These are phyloP conservation scores for Peromyscus aztecus DNA, from an alignment of 2,797 vertebrate species.

Conservation along the genomic window DNA sequence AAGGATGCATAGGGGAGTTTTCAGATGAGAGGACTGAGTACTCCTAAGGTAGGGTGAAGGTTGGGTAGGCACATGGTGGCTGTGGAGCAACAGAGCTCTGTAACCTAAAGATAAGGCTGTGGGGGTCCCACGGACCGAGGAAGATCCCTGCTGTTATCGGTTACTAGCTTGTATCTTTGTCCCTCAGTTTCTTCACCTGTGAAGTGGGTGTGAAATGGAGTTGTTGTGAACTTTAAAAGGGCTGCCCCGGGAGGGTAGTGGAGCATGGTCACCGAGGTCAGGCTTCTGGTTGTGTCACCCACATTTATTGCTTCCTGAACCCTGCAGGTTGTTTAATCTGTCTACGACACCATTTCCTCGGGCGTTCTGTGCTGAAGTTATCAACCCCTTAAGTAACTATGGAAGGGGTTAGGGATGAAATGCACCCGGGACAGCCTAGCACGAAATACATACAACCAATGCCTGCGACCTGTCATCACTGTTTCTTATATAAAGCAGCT, in stretches of 20 bases:
- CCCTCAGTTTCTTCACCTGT: not conserved
- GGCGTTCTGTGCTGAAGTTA: not conserved
- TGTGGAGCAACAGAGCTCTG: not conserved
- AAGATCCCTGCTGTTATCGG: not conserved
- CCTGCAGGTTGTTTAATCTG: not conserved
- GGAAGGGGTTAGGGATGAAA: not conserved
- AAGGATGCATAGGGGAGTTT: constrained; percentile 6
- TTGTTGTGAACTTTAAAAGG: not conserved
- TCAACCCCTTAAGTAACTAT: not conserved
- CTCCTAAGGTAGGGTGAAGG: not conserved
- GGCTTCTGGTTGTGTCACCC: not conserved
- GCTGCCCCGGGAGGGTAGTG: not conserved
- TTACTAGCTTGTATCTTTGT: not conserved
- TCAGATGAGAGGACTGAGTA: not conserved
- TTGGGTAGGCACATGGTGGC: not conserved
- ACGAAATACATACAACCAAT: not conserved
- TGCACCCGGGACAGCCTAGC: not conserved
- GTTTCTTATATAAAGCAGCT: constrained; percentile 55
- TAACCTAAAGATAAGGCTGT: not conserved
- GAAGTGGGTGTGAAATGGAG: not conserved
- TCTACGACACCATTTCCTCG: not conserved
- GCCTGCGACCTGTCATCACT: not conserved
- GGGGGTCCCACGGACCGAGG: not conserved
- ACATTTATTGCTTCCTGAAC: not conserved
- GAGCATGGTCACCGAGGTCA: not conserved